Evolutionary conservation across 2,797 vertebrate genomes (phyloP).

Genomic region (Enteromius afrohamiltoni): DNA sequence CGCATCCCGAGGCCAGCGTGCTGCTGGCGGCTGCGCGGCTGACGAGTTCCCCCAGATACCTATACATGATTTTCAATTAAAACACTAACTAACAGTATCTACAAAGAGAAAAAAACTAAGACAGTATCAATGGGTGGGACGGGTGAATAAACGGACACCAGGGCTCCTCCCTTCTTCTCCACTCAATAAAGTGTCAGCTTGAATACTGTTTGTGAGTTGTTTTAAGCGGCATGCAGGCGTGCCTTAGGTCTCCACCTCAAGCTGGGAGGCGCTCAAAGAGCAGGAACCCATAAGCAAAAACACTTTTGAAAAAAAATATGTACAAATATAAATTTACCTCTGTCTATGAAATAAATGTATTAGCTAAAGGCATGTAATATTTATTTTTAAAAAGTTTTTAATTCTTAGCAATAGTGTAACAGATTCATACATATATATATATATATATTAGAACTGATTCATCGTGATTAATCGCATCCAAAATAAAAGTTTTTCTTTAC

Average conservation of each 20-base stretch:
- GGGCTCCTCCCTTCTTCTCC: conserved; percentile 42
- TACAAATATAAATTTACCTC: neutral
- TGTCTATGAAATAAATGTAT: neutral
- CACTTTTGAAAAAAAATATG: neutral
- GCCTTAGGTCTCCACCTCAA: conserved; percentile 55
- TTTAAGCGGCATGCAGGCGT: conserved; percentile 54
- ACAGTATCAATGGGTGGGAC: neutral
- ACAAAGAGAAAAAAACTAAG: neutral
- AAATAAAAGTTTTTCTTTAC: no score
- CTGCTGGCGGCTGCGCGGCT: conserved; percentile 69
- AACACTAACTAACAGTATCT: neutral
- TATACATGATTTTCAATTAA: conserved; percentile 78
- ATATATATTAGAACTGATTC: no score
- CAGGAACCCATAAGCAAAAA: conserved; percentile 19
- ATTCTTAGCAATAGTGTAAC: no score
- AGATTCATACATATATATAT: no score
- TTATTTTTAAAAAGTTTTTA: neutral
- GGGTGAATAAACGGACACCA: conserved; percentile 34
- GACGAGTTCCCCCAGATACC: conserved; percentile 81
- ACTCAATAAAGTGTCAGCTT: conserved; percentile 49
- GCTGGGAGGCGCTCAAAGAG: conserved; percentile 57
- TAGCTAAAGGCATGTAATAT: neutral
- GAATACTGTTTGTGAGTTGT: conserved; percentile 38
- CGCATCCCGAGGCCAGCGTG: conserved; percentile 71
- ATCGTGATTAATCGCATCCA: no score